Percentiles rank a stretch among this genome's conserved stretches.
Conservation (phyloP, 2,113 vertebrate genomes). For the Epinephelus cyanopodus region DNA sequence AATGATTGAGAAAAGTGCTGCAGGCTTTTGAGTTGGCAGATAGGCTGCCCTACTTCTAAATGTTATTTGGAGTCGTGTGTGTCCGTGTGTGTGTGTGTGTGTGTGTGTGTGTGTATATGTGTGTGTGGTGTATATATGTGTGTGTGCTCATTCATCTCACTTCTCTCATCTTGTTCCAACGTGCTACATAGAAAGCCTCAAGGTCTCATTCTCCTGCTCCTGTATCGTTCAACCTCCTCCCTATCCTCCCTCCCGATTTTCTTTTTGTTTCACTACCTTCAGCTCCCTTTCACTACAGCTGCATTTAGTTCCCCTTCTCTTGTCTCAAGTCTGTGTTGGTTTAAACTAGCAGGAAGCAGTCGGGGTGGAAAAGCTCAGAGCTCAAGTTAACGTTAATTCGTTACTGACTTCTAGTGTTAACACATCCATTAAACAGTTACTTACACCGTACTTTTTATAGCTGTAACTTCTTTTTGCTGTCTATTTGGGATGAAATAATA, state of each 20-base stretch:
- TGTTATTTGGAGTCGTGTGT: slow-evolving; percentile 53
- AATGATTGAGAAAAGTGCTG: slow-evolving; percentile 74
- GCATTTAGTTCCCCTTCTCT: background rate
- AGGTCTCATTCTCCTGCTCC: slow-evolving; percentile 55
- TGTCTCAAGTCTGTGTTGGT: slow-evolving; percentile 17
- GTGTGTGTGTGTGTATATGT: slow-evolving; percentile 1
- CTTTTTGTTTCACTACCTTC: slow-evolving; percentile 25
- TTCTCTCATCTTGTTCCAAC: slow-evolving; percentile 64
- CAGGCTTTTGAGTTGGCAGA: slow-evolving; percentile 69
- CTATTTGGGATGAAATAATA: background rate
- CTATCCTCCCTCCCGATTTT: slow-evolving; percentile 13
- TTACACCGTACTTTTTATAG: background rate
- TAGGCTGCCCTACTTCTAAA: slow-evolving; percentile 74
- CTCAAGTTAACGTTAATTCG: slow-evolving; percentile 6
- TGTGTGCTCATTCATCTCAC: slow-evolving; percentile 34
- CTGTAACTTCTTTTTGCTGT: background rate
- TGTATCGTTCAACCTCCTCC: slow-evolving; percentile 18
- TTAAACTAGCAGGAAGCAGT: slow-evolving; percentile 30
- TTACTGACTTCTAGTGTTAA: slow-evolving; percentile 1
- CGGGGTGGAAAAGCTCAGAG: slow-evolving; percentile 4
- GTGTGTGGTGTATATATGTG: slow-evolving; percentile 17
- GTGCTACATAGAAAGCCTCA: slow-evolving; percentile 47
- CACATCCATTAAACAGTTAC: slow-evolving; percentile 8
- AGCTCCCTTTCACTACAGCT: slow-evolving; percentile 7
- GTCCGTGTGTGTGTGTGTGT: slow-evolving; percentile 23